Percentiles rank a stretch among this genome's conserved stretches.
Conservation (phyloP, 1,140 invertebrate genomes). For the Solenopsis fugax region DNA sequence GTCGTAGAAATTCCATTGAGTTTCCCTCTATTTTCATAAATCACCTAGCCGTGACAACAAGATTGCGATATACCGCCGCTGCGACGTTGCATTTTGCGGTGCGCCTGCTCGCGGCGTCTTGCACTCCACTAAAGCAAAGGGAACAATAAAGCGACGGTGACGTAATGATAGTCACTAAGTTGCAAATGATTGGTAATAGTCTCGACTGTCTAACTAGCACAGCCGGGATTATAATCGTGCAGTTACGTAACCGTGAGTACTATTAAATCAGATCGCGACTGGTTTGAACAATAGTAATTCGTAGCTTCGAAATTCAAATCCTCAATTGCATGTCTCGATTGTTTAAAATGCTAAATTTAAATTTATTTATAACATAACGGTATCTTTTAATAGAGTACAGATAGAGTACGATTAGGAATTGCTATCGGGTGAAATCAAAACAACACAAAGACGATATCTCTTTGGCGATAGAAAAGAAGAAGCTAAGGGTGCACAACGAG, state of each 20-base stretch:
- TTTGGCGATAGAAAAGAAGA: constrained; percentile 37
- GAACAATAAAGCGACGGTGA: constrained; percentile 47
- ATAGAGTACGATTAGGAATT: neutral
- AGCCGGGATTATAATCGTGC: neutral
- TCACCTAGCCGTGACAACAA: constrained; percentile 53
- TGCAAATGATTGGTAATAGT: constrained; percentile 12
- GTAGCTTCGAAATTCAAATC: neutral
- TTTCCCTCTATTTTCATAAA: constrained; percentile 54
- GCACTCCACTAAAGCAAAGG: constrained; percentile 21
- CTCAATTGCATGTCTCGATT: neutral
- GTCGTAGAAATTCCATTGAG: constrained; percentile 49
- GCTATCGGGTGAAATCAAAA: neutral
- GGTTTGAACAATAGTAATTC: neutral
- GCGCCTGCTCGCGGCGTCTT: constrained; percentile 39
- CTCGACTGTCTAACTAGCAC: neutral
- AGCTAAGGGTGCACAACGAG: constrained; percentile 61
- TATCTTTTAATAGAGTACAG: neutral
- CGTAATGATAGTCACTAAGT: constrained; percentile 28
- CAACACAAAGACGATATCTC: neutral
- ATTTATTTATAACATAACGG: neutral
- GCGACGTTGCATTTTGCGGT: constrained; percentile 38
- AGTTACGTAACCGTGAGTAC: neutral
- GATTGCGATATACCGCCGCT: constrained; percentile 38
- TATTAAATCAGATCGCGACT: neutral
- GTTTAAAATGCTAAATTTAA: neutral